Evolutionary conservation across 2,888 invertebrate genomes (phyloP).

Genomic region (Papilio gigon): DNA sequence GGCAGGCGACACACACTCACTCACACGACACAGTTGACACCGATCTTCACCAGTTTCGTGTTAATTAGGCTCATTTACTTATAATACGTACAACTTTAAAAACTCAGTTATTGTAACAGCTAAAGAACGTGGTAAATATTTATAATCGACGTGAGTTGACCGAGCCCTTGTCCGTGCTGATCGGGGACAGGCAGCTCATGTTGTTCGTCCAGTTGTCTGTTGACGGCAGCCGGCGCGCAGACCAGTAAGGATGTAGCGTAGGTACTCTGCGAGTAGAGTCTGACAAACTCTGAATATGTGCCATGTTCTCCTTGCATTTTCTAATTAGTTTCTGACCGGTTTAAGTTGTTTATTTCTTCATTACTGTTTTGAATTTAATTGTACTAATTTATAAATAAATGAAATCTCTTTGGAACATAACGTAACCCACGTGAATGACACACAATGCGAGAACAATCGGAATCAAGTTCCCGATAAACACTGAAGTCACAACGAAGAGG

Average conservation of each 20-base stretch:
- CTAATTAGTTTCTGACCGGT: slow-evolving; percentile 43
- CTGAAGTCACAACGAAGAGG: background rate
- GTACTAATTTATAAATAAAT: slow-evolving; percentile 16
- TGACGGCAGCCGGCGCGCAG: slow-evolving; percentile 48
- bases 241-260: slow-evolving; percentile 48
- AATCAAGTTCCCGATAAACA: background rate
- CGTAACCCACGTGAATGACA: background rate
- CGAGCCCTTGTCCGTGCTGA: background rate
- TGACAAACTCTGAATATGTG: no score
- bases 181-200: background rate
- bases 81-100: background rate
- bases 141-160: background rate
- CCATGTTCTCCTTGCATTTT: slow-evolving; percentile 43
- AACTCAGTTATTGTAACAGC: background rate
- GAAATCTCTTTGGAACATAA: no score
- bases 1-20: background rate
- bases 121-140: slow-evolving; percentile 9
- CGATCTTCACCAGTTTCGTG: background rate
- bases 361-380: slow-evolving; percentile 4
- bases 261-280: slow-evolving; percentile 40
- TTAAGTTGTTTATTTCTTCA: slow-evolving; percentile 28
- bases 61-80: no score
- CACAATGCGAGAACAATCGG: background rate
- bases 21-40: background rate
- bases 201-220: background rate